These are phyloP conservation scores for Lasioglossum zephyrum DNA, from an alignment of 2,888 invertebrate species.

Conservation along the genomic window DNA sequence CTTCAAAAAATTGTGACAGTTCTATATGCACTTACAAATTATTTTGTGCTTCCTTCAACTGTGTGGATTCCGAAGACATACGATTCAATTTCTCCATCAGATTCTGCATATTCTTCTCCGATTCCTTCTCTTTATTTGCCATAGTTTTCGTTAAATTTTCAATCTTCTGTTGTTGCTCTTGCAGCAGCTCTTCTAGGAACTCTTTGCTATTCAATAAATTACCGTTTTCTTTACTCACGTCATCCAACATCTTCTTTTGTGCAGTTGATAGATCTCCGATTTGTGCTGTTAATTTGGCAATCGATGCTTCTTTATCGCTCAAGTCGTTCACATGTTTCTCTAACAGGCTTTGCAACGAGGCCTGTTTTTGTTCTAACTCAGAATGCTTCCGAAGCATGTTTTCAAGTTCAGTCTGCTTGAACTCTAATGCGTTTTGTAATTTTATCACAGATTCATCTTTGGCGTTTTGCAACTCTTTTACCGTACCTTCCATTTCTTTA, in stretches of 20 bases:
- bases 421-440: conserved; percentile 62
- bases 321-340: conserved; percentile 85
- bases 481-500: conserved; percentile 84
- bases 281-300: conserved; percentile 85
- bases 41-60: conserved; percentile 74
- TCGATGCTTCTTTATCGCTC: conserved; percentile 84
- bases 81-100: conserved; percentile 76
- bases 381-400: conserved; percentile 42
- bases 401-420: conserved; percentile 58
- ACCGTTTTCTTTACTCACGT: conserved; percentile 71
- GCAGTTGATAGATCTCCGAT: conserved; percentile 83
- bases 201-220: conserved; percentile 83
- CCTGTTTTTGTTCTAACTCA: conserved; percentile 83
- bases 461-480: conserved; percentile 84
- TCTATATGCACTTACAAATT: conserved; percentile 70
- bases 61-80: conserved; percentile 68
- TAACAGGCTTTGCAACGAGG: conserved; percentile 73
- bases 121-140: conserved; percentile 74
- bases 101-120: conserved; percentile 71
- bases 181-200: conserved; percentile 85
- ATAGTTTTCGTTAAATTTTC: conserved; percentile 68
- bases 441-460: conserved; percentile 69
- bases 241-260: conserved; percentile 81
- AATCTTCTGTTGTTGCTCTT: conserved; percentile 79
- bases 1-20: not conserved